Percentiles rank a stretch among this genome's conserved stretches.
These are phyloP conservation scores for Oreochromis aureus DNA, from an alignment of 2,113 vertebrate genomes.

Conservation along the genomic window DNA sequence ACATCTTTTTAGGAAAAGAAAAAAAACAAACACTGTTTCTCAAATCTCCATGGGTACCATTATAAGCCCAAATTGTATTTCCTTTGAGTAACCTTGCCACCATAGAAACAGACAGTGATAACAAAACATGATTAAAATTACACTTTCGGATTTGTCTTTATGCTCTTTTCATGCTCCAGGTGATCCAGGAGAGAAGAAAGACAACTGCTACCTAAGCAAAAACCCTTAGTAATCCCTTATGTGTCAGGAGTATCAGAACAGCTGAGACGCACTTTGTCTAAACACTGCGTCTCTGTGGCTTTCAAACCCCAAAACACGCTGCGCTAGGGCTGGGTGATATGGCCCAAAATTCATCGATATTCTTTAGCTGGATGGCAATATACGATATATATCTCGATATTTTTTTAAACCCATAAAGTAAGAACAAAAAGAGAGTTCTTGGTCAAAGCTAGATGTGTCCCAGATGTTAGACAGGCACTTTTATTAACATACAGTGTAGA, in stretches of 20 bases:
- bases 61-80: not conserved
- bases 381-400: not conserved
- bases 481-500: not conserved
- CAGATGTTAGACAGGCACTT: not conserved
- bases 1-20: not conserved
- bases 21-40: not conserved
- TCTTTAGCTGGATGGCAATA: not conserved
- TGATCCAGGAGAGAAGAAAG: not conserved
- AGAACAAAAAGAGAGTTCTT: not conserved
- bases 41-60: slow-evolving; percentile 2
- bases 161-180: not conserved
- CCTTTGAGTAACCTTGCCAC: not conserved
- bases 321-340: not conserved
- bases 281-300: rapidly evolving
- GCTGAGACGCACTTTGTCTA: not conserved
- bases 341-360: not conserved
- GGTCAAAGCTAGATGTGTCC: not conserved
- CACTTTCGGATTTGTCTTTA: not conserved
- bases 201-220: not conserved
- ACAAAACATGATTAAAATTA: not conserved
- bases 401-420: not conserved
- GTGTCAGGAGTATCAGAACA: not conserved
- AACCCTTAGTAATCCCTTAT: not conserved
- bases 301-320: not conserved
- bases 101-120: not conserved